Conservation (phyloP, 2,113 vertebrate genomes). For the Solea senegalensis region DNA sequence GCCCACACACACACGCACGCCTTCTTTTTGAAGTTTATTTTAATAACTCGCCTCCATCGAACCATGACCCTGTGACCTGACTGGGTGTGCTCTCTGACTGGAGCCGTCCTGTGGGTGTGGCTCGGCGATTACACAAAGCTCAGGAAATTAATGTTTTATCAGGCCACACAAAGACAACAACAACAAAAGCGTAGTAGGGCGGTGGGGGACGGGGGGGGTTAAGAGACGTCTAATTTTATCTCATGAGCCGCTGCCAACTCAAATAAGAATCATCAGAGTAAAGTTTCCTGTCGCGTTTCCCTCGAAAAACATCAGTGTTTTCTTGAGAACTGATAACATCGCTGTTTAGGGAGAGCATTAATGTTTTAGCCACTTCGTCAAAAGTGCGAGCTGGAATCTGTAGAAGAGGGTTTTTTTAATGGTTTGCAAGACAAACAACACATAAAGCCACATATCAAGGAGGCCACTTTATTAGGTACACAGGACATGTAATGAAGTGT, state of each 20-base stretch:
- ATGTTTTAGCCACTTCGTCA: background rate
- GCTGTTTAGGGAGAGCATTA: constrained; percentile 17
- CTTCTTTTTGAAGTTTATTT: constrained; percentile 46
- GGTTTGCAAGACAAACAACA: constrained; percentile 8
- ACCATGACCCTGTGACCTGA: constrained; percentile 55
- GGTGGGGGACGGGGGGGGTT: constrained; percentile 54
- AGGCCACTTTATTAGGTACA: too few species aligned
- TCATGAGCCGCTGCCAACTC: constrained; percentile 60
- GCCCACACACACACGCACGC: background rate
- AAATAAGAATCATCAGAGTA: constrained; percentile 54
- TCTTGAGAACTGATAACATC: constrained; percentile 17
- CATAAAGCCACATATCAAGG: background rate
- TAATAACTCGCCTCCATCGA: constrained; percentile 29
- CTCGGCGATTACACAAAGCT: constrained; percentile 47
- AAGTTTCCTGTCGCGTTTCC: constrained; percentile 57
- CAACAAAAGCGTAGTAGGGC: constrained; percentile 49
- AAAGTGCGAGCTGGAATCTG: background rate
- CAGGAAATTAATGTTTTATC: constrained; percentile 81
- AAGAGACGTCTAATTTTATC: constrained; percentile 70
- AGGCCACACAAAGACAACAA: constrained; percentile 68
- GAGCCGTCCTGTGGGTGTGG: constrained; percentile 65
- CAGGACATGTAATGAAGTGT: too few species aligned
- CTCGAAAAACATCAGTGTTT: constrained; percentile 36
- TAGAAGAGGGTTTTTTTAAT: constrained; percentile 7
- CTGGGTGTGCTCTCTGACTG: constrained; percentile 38